Evolutionary conservation across 2,888 invertebrate genomes (phyloP), one percentile per base, ranked within the genome.

Genomic region (Archaeoteleia sp.): DNA sequence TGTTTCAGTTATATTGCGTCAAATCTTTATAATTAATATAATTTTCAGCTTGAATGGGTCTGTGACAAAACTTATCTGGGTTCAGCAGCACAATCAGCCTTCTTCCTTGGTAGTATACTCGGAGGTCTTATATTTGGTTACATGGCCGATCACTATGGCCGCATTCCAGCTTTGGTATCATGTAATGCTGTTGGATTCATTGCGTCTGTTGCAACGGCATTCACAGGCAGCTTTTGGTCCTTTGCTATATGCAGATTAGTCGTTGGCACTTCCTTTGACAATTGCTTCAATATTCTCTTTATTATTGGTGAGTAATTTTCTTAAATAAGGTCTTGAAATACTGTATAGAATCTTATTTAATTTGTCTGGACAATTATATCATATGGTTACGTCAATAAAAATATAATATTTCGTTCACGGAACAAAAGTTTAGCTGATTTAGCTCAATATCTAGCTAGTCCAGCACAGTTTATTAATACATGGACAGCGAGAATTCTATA

Each of bases 221-320:
- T 92, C 83, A 90, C 91, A 75, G 87, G 88, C 66, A 90, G 89
- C 39, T 95, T 95, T 83, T 91, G 92, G 90, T 86, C 90, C 0
- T 96, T 95, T 84, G 91, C 92, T 7, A 77, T 93, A 0, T 93
- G 94, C 81, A 87, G 95, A 53, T 92, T 95, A 86, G 87, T 95
- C 37, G 93, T 95, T 1, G 95, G 95, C 2, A 88, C 95, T 78
- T 94, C 94, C 0, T 95, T 95, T 78, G 95, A 95, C 83, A 95
- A 95, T 85, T 94, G 94, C 79, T 95, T 95, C 83, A 95, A 94
- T 32, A 95, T 95, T 91, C 94, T 95, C 91, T 95, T 95, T 78
- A 95, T 95, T 76, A 88, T 95, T 73, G 94, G 95, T 95, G 85
- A 90, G 49, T 10, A 29, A 7, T 29, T n/a, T n/a, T n/a, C n/a